Percentiles rank a stretch among this genome's conserved stretches.
Conservation (phyloP, 92 coral and sea anemone genomes). For the Anthopleura xanthogrammica region DNA sequence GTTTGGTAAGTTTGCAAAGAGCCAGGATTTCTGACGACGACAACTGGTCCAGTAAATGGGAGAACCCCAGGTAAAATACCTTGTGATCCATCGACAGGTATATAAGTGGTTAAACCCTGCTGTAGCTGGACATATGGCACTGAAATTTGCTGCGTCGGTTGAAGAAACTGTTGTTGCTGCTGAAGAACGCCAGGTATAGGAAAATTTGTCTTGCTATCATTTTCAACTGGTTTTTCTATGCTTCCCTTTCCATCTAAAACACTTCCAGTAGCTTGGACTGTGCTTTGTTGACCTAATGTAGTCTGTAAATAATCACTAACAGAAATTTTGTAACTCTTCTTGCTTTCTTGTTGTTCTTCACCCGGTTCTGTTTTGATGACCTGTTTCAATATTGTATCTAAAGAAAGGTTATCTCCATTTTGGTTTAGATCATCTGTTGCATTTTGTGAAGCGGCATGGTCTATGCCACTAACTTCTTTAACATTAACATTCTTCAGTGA, state of each 20-base stretch:
- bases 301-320: conserved; percentile 25
- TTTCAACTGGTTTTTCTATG: not conserved
- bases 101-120: conserved; percentile 28
- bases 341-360: not conserved
- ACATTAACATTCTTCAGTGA: not conserved
- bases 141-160: conserved; percentile 21
- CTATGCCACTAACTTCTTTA: not conserved
- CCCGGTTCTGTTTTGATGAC: conserved; percentile 7
- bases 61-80: conserved; percentile 28
- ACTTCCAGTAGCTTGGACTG: not conserved
- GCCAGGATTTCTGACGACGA: conserved; percentile 25
- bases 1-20: conserved; percentile 33
- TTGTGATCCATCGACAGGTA: conserved; percentile 37
- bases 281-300: not conserved
- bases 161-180: conserved; percentile 27
- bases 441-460: not conserved
- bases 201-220: not conserved
- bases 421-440: not conserved
- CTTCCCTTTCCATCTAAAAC: conserved; percentile 4
- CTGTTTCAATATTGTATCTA: conserved; percentile 13
- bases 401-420: conserved; percentile 7
- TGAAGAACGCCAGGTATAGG: conserved; percentile 1
- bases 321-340: conserved; percentile 9
- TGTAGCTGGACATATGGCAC: conserved; percentile 16
- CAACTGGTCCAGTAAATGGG: conserved; percentile 34